Conservation (phyloP, 2,888 invertebrate genomes). For the Colletes collaris region DNA sequence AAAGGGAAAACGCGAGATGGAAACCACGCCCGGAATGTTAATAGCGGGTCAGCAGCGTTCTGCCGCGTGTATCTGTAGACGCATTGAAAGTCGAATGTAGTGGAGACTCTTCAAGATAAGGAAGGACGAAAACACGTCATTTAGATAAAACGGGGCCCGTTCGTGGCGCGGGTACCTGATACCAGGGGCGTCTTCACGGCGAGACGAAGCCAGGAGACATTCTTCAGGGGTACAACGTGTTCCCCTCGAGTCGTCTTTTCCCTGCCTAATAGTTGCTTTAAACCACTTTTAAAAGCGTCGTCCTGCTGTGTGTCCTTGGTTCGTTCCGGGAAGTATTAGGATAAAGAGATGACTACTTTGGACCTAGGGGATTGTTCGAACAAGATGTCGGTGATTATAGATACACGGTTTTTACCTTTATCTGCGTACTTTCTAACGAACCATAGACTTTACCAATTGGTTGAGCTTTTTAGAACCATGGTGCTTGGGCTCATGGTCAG, state of each 20-base stretch:
- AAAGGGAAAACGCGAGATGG: slow-evolving; percentile 58
- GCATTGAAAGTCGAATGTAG: slow-evolving; percentile 72
- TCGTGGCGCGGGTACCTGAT: slow-evolving; percentile 63
- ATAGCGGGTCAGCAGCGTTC: slow-evolving; percentile 66
- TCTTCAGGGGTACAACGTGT: slow-evolving; percentile 45
- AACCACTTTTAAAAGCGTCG: slow-evolving; percentile 51
- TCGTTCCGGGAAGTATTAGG: slow-evolving; percentile 54
- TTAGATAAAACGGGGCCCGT: slow-evolving; percentile 76
- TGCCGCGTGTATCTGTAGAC: slow-evolving; percentile 59
- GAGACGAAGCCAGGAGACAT: slow-evolving; percentile 68
- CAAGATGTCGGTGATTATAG: not conserved
- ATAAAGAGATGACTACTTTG: slow-evolving; percentile 30
- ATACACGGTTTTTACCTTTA: not conserved
- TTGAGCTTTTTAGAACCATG: slow-evolving; percentile 4
- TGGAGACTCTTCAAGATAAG: slow-evolving; percentile 78
- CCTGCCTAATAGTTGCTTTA: slow-evolving; percentile 21
- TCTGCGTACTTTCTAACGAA: not conserved
- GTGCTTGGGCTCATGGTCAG: not conserved
- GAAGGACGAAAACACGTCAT: slow-evolving; percentile 79
- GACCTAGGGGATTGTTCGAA: not conserved
- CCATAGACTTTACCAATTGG: not conserved
- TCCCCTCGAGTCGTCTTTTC: not conserved
- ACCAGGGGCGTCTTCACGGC: slow-evolving; percentile 72
- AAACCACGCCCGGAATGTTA: slow-evolving; percentile 71
- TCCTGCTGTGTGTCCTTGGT: slow-evolving; percentile 37